These are phyloP conservation scores for Euthynnus affinis DNA, from an alignment of 2,797 vertebrate genomes.

Conservation along the genomic window DNA sequence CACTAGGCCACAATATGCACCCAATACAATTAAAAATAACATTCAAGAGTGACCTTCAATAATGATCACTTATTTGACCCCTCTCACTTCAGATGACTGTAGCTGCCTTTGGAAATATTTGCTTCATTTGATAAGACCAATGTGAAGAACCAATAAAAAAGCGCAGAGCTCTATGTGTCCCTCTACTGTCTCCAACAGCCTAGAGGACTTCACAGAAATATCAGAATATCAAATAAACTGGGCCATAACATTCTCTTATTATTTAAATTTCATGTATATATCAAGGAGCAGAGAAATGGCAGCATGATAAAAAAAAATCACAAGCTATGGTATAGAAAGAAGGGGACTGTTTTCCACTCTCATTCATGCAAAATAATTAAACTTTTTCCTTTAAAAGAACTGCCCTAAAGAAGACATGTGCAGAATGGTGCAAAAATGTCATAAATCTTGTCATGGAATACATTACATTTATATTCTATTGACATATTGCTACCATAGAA, in stretches of 20 bases:
- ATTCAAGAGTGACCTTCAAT: background rate
- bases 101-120: background rate
- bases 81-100: background rate
- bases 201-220: slow-evolving; percentile 4
- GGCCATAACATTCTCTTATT: background rate
- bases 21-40: slow-evolving; percentile 2
- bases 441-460: background rate
- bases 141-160: background rate
- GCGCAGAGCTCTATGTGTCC: background rate
- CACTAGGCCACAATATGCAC: background rate
- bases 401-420: background rate
- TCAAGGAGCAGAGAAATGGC: background rate
- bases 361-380: background rate
- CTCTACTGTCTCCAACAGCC: background rate
- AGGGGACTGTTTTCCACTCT: background rate
- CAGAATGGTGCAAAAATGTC: background rate
- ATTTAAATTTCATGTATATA: background rate
- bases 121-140: background rate
- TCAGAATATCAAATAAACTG: background rate
- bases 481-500: background rate
- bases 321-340: background rate
- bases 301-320: background rate
- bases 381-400: background rate
- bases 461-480: background rate
- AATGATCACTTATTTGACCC: background rate